A percentile compares a stretch with the other conserved stretches of the same genome.
Conservation (phyloP, 2,113 vertebrate genomes). For the Chascanopsetta lugubris region DNA sequence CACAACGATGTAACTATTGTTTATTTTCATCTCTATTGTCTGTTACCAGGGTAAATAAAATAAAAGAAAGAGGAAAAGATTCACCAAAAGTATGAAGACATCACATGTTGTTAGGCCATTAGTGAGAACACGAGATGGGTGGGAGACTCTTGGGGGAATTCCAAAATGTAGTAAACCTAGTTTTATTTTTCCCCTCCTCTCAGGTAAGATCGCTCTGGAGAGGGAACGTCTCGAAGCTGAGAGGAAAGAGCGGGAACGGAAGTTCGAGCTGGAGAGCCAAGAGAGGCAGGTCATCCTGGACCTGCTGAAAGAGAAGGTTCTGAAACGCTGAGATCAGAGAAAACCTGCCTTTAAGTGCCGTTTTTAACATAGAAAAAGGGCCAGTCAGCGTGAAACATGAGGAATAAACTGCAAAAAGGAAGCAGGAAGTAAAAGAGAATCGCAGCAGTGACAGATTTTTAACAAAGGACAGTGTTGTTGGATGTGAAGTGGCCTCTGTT, state of each 20-base stretch:
- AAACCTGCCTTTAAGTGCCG: background rate
- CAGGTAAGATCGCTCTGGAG: conserved; percentile 80
- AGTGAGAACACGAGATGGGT: background rate
- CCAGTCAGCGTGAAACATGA: background rate
- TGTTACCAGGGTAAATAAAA: conserved; percentile 2
- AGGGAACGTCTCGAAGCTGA: conserved; percentile 80
- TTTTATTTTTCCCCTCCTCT: background rate
- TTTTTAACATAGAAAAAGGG: background rate
- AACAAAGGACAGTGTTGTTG: background rate
- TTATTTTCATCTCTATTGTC: background rate
- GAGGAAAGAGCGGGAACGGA: conserved; percentile 78
- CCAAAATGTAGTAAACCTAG: background rate
- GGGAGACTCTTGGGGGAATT: background rate
- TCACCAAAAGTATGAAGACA: background rate
- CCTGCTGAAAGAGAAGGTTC: conserved; percentile 82
- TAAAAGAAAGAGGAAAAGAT: background rate
- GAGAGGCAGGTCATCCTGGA: conserved; percentile 84
- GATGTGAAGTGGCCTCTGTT: background rate
- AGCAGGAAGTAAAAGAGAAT: conserved; percentile 32
- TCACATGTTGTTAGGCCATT: background rate
- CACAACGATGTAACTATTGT: too few species aligned
- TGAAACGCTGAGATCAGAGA: conserved; percentile 69
- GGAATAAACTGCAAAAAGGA: background rate
- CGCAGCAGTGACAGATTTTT: conserved; percentile 6
- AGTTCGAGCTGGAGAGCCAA: conserved; percentile 83